A percentile compares a stretch with the other conserved stretches of the same genome.
These are phyloP conservation scores for Mizuhopecten yessoensis DNA, from an alignment of 1,140 invertebrate genomes.

Conservation along the genomic window DNA sequence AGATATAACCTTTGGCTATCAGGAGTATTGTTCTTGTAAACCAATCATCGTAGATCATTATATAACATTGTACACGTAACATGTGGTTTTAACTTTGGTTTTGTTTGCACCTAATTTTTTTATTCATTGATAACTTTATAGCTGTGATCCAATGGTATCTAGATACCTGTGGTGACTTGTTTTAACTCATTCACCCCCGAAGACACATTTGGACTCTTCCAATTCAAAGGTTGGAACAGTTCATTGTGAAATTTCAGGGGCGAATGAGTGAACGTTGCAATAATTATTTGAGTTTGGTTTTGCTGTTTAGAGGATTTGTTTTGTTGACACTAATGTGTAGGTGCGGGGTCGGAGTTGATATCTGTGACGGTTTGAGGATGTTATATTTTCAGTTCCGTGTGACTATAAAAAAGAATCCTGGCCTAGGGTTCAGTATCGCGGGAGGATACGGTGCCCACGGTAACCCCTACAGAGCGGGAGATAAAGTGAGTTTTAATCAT, in stretches of 20 bases:
- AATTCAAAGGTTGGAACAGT: too few species aligned
- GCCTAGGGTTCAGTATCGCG: conserved; percentile 82
- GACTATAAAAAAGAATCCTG: conserved; percentile 80
- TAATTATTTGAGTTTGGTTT: background rate
- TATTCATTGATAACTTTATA: background rate
- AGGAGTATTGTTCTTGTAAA: background rate
- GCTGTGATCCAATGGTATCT: background rate
- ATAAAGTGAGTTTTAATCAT: conserved; percentile 71
- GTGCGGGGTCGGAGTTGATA: background rate
- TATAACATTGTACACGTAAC: too few species aligned
- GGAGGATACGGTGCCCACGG: conserved; percentile 80
- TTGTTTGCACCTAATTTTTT: conserved; percentile 5
- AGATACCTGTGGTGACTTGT: background rate
- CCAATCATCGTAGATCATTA: too few species aligned
- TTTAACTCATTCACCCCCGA: too few species aligned
- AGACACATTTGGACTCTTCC: too few species aligned
- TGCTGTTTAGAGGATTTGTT: background rate
- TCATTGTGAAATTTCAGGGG: too few species aligned
- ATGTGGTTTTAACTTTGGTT: background rate
- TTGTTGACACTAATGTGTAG: conserved; percentile 3
- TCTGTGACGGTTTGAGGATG: background rate
- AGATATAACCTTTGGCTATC: background rate
- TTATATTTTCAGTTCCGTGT: conserved; percentile 76
- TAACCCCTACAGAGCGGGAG: conserved; percentile 80
- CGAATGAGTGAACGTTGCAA: background rate